A percentile compares a stretch with the other conserved stretches of the same genome.
Evolutionary conservation across 2,888 invertebrate genomes (phyloP).

Genomic region (Ypsolopha sequella): DNA sequence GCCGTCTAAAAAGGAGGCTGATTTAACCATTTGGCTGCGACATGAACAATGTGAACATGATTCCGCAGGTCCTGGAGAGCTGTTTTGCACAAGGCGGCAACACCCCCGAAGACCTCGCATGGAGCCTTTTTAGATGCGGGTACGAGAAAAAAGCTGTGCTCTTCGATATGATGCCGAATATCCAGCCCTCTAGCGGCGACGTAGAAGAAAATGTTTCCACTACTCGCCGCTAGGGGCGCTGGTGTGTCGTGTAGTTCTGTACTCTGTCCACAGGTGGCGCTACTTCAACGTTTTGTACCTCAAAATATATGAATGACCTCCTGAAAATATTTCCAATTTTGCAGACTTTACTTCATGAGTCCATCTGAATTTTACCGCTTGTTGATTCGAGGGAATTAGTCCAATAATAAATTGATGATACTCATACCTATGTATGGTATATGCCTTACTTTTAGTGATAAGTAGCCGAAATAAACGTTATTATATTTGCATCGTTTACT

Average conservation of each 20-base stretch:
- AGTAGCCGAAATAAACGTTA: no score
- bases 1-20: no score
- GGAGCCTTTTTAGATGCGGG: conserved; percentile 57
- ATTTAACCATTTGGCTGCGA: no score
- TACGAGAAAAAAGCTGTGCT: conserved; percentile 48
- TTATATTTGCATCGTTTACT: no score
- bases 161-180: conserved; percentile 42
- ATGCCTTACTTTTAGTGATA: no score
- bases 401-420: no score
- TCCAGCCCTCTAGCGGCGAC: conserved; percentile 8
- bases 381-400: no score
- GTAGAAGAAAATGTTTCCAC: conserved; percentile 3
- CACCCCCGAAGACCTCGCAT: conserved; percentile 49
- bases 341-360: neutral
- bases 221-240: neutral
- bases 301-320: no score
- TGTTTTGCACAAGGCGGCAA: conserved; percentile 42
- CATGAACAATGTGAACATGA: no score
- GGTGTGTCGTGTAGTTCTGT: neutral
- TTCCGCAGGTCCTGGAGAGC: conserved; percentile 39
- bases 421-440: no score
- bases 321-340: neutral
- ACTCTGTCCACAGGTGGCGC: conserved; percentile 1
- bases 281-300: neutral
- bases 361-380: no score